These are phyloP conservation scores for Heliangelus exortis DNA, from an alignment of 2,797 vertebrate genomes.

Conservation along the genomic window DNA sequence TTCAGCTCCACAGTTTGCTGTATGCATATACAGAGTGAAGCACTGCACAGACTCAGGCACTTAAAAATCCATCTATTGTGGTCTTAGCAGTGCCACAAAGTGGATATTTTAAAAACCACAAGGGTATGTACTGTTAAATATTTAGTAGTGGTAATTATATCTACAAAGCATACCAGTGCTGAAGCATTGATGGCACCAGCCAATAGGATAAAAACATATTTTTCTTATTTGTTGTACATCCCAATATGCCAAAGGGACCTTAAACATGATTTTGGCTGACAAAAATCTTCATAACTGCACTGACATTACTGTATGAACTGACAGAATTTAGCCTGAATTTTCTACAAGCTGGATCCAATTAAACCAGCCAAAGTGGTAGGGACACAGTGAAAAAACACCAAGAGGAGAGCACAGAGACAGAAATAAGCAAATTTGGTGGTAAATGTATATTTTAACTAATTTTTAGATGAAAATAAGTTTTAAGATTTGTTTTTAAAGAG, in stretches of 20 bases:
- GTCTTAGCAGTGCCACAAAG: conserved; percentile 27
- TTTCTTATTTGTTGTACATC: background rate
- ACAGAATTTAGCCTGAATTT: conserved; percentile 39
- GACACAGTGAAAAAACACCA: background rate
- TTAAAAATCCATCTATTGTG: conserved; percentile 39
- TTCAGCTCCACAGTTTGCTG: background rate
- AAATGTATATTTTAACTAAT: background rate
- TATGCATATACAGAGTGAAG: background rate
- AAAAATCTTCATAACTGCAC: conserved; percentile 23
- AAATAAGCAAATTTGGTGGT: background rate
- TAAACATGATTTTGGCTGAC: conserved; percentile 29
- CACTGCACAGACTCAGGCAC: background rate
- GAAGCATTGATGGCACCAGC: background rate
- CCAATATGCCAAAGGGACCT: conserved; percentile 13
- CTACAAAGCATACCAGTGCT: conserved; percentile 41
- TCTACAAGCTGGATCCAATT: conserved; percentile 33
- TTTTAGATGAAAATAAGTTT: background rate
- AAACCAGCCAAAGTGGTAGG: background rate
- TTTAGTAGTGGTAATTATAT: conserved; percentile 33
- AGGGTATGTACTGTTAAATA: conserved; percentile 29
- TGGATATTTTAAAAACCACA: conserved; percentile 5
- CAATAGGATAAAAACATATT: background rate
- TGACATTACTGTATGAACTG: conserved; percentile 11
- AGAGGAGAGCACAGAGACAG: background rate
- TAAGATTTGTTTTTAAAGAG: background rate